Base-by-base conservation (phyloP, 92 coral and sea anemone species). In the Ricordea florida region DNA sequence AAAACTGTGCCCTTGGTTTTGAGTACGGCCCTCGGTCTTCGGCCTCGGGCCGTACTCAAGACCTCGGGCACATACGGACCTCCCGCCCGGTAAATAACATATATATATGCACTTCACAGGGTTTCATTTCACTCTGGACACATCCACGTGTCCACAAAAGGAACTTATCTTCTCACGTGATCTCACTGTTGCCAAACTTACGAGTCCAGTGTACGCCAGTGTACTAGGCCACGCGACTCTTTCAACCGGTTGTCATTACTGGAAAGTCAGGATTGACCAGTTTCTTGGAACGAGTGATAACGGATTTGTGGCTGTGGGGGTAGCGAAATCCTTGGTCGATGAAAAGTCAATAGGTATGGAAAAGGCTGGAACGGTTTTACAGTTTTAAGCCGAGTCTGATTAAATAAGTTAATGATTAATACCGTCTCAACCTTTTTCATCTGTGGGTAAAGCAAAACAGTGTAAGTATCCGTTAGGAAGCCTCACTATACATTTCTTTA, bases 161-260 rank as follows among this genome's bases (percentile, higher is more conserved):
- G 85, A 91, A 57, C 80, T 91, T 5, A 88, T 84, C 15, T 91
- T 91, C 88, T 87, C 97, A 75, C 97, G 97, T 79, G 97, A 91
- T 56, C 71, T 89, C 20, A 62, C 75, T 16, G 73, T 87, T 21
- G 87, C 88, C 17, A 87, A 84, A 61, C 74, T 91, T 46, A 87
- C 93, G 17, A 69, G 83, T 31, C 87, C 90, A 10, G 93, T 74
- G 16, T 43, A 18, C 29, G 68, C 75, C 8, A 83, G 75, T 17
- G 85, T 91, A 10, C 71, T 84, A 29, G 85, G 93, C 43, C 77
- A 87, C 67, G 78, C 70, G 61, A 55, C 76, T 11, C 87, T 91
- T 49, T 66, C 85, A 48, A 83, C 74, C 29, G 97, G 97, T 3
- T 86, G 81, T 52, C 97, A 91, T 45, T 91, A 87, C 83, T 91